Evolutionary conservation across 1,140 invertebrate species (phyloP), one percentile per base, ranked within the genome.

Genomic region (Trachymyrmex cornetzi): DNA sequence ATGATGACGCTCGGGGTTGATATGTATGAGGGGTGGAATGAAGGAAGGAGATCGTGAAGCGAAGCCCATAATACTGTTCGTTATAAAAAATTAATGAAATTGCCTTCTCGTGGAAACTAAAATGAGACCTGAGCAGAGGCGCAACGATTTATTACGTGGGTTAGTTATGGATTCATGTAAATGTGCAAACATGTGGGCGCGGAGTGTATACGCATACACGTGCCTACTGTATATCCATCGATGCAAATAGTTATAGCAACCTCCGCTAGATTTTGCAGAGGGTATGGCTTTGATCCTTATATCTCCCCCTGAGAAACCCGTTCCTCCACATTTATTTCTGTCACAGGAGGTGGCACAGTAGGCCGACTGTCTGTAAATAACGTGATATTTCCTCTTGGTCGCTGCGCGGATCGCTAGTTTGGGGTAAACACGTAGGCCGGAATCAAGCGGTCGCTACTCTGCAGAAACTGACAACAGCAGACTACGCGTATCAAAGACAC

Each of bases 201-300:
- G 22, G n/a, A 67, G 64, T 48, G 30, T 19, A 79, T 24, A 48
- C 72, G 30, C 16, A 24, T 24, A 75, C 38, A 30, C 30, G 50
- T 66, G 48, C n/a, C 63, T 69, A 67, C 63, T 64, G 24, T 27
- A n/a, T 81, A 81, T 72, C 64, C 66, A 34, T 12, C 24, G 80
- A 74, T 82, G 80, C 55, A 82, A 74, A 82, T 82, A 82, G 80
- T 61, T 61, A 59, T n/a, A 82, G 16, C 80, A 74, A 61, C 38
- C 55, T 16, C 38, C 55, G 19, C n/a, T 75, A 24, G 69, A 63
- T 75, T 75, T 64, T 75, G 27, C 69, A 48, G 67, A 72, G 30
- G n/a, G 19, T 12, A n/a, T 27, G 30, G 44, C 69, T 84, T 84
- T 63, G 69, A 84, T 7, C 9, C n/a, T 24, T 2, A 19, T 9